Base-by-base conservation (phyloP, 2,797 vertebrate species). In the Trachops cirrhosus region DNA sequence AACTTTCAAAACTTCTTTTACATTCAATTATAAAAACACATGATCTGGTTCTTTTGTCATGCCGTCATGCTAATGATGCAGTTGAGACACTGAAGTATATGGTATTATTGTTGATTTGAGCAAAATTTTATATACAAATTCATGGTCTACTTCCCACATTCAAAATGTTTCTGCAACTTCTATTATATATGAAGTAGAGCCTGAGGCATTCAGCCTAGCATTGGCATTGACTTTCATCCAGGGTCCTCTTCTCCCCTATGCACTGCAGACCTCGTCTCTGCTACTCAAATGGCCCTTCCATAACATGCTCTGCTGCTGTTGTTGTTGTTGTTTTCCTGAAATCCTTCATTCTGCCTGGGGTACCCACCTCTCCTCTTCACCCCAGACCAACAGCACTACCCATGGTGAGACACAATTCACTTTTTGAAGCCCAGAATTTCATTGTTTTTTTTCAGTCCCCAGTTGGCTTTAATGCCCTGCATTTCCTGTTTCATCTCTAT, bases 231-330 rank as follows among this genome's bases (percentile, higher is more conserved):
- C 22, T 80, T 62, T 34, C 0, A n/a, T 26, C 22, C 3, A 0
- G 7, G 5, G n/a, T 2, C 9, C 14, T 9, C 37, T 54, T 5
- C 32, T 68, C 9, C 32, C 8, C 2, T 0, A 0, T 1, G 0
- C 2, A 12, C 2, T 19, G 44, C 9, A 18, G 15, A 34, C 19
- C 24, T 9, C 19, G 16, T 0, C 22, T 6, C 3, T 9, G n/a
- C 2, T 52, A 21, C 22, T 16, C 16, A 22, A 44, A 12, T 4
- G 14, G 26, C 48, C 24, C 14, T 41, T 73, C 24, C 18, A 0
- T 8, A 9, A n/a, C n/a, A 34, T 37, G 7, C 8, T 46, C 32
- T 29, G 9, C 34, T 50, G 29, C n/a, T n/a, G n/a, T n/a, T n/a
- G 7, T 14, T 62, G 6, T 22, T 44, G 8, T 37, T 22, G 15